Percentiles rank a stretch among this genome's conserved stretches.
Conservation (phyloP, 2,797 vertebrate genomes). For the Poecilia gillii region DNA sequence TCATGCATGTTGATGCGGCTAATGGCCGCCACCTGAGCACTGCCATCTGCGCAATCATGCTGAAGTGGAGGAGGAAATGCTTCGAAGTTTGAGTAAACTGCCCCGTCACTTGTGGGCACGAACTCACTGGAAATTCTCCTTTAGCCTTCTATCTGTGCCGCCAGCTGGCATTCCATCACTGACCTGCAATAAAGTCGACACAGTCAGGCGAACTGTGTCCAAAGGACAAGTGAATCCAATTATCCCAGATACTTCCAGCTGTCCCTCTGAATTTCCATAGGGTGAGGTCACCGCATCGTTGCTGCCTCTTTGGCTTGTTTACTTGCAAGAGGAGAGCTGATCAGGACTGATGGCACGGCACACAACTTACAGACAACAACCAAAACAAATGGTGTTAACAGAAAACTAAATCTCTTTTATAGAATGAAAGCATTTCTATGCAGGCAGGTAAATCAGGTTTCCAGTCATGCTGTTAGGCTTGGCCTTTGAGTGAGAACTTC, state of each 20-base stretch:
- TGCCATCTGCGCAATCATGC: conserved; percentile 29
- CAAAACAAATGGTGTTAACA: not conserved
- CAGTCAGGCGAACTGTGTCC: conserved; percentile 27
- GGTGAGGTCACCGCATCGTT: conserved; percentile 12
- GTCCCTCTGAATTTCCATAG: conserved; percentile 20
- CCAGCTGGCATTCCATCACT: conserved; percentile 48
- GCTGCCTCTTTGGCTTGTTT: not conserved
- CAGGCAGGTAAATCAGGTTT: not conserved
- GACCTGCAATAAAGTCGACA: conserved; percentile 34
- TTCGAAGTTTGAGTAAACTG: conserved; percentile 12
- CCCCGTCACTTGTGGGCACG: not conserved
- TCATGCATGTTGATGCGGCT: conserved; percentile 15
- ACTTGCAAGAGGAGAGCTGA: not conserved
- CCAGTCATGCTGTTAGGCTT: not conserved
- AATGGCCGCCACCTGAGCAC: conserved; percentile 16
- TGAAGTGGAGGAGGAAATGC: conserved; percentile 12
- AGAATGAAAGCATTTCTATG: not conserved
- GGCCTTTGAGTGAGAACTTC: not conserved
- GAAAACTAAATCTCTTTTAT: not conserved
- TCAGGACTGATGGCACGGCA: not conserved
- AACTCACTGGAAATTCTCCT: not conserved
- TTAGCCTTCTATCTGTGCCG: conserved; percentile 28
- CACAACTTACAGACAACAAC: conserved; percentile 3
- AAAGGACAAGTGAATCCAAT: conserved; percentile 36
- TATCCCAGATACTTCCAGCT: conserved; percentile 31